These are phyloP conservation scores for Nomada lathburiana DNA, from an alignment of 2,888 invertebrate genomes.

Conservation along the genomic window DNA sequence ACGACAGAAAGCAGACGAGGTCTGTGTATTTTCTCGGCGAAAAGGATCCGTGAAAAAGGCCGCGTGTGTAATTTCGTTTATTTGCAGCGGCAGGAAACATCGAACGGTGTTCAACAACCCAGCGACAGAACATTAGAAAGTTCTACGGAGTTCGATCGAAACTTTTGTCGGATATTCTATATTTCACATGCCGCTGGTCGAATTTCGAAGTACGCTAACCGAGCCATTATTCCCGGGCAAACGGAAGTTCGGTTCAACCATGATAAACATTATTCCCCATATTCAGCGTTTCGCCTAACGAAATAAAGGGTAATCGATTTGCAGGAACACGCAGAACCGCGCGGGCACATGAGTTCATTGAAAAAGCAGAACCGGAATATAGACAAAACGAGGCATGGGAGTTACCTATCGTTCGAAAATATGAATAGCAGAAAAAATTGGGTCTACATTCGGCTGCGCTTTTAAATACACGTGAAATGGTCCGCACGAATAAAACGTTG, in stretches of 20 bases:
- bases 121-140: slow-evolving; percentile 37
- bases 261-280: slow-evolving; percentile 60
- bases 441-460: not conserved
- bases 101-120: slow-evolving; percentile 17
- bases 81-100: not conserved
- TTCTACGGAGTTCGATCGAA: slow-evolving; percentile 49
- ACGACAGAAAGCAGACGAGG: not conserved
- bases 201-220: slow-evolving; percentile 64
- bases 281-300: slow-evolving; percentile 53
- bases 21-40: not conserved
- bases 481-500: not conserved
- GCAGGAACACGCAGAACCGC: slow-evolving; percentile 30
- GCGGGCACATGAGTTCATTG: not conserved
- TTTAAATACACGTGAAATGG: slow-evolving; percentile 25
- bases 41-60: not conserved
- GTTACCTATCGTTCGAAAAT: not conserved
- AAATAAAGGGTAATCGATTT: slow-evolving; percentile 55
- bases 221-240: slow-evolving; percentile 62
- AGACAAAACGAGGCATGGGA: not conserved
- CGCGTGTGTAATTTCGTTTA: slow-evolving; percentile 5
- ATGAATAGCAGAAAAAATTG: not conserved
- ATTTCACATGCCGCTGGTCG: slow-evolving; percentile 57
- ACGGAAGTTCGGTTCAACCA: slow-evolving; percentile 61
- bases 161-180: slow-evolving; percentile 63
- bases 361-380: not conserved